Evolutionary conservation across 2,113 vertebrate species (phyloP), one percentile per base, ranked within the genome.

Genomic region (Trachemys scripta): DNA sequence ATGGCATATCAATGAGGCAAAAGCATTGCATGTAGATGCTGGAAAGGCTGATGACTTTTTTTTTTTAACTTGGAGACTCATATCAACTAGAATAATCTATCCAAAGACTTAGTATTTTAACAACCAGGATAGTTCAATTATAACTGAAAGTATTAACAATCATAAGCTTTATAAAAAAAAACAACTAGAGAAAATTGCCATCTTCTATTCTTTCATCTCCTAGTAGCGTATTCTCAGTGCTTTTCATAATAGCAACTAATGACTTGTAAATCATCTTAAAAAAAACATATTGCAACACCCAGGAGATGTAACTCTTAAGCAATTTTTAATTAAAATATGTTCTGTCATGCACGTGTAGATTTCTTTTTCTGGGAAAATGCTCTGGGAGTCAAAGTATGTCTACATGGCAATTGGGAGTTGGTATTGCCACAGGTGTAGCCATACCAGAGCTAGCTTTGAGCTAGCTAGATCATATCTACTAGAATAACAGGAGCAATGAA

Each of bases 1-100:
- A 97, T 98, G 91, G 76, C 79, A 88, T 97, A 90, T 57, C 87
- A 35, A 78, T 22, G 50, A 96, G 82, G 82, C 72, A 96, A 94
- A 95, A 96, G 62, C 31, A 96, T 81, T 79, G 53, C 4, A 50
- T 95, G 56, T 85, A 69, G 24, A 82, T 94, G 83, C 94, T 88
- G 62, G 92, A 96, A 97, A 84, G 87, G 95, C 82, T 82, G 35
- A 95, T 89, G n/a, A 35, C 72, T 81, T 84, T 45, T 10, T 92
- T 92, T 96, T 89, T 90, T 80, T 14, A 56, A 2, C 24, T 31
- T 84, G 50, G 29, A 76, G 85, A 53, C n/a, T 83, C 81, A 6
- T 54, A 87, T 69, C 31, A 93, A 87, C 79, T n/a, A 3, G 31
- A 94, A 90, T 93, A 87, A 93, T 89, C 88, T 85, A 24, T 53